A percentile compares a stretch with the other conserved stretches of the same genome.
These are phyloP conservation scores for Apantesis nais DNA, from an alignment of 2,888 invertebrate genomes.

Conservation along the genomic window DNA sequence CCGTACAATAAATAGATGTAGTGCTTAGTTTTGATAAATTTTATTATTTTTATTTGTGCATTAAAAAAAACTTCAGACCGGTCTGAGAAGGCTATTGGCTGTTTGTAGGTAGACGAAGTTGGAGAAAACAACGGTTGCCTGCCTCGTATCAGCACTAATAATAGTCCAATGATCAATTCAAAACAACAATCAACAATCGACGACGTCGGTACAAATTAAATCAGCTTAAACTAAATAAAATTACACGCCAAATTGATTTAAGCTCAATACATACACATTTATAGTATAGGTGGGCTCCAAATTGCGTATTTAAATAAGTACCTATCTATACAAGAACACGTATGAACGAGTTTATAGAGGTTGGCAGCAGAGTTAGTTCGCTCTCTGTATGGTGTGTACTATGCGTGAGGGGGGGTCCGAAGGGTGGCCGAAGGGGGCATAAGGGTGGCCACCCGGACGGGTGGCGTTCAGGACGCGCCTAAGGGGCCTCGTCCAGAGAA, in stretches of 20 bases:
- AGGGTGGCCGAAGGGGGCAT: conserved; percentile 53
- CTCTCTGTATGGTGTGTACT: conserved; percentile 81
- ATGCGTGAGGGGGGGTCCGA: conserved; percentile 73
- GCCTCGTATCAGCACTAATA: conserved; percentile 18
- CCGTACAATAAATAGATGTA: too few species aligned
- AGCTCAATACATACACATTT: conserved; percentile 52
- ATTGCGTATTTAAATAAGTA: conserved; percentile 83
- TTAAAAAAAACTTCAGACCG: not conserved
- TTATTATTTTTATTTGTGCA: too few species aligned
- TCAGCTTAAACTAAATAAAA: conserved; percentile 65
- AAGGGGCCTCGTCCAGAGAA: conserved; percentile 84
- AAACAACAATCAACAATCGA: conserved; percentile 34
- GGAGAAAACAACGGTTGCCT: conserved; percentile 1
- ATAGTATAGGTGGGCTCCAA: conserved; percentile 66
- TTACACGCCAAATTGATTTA: conserved; percentile 74
- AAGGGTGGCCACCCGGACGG: conserved; percentile 54
- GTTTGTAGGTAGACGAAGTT: conserved; percentile 5
- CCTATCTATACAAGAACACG: conserved; percentile 70
- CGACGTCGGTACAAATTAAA: conserved; percentile 60
- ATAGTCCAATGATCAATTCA: conserved; percentile 32
- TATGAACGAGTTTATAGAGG: conserved; percentile 78
- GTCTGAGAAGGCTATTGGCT: not conserved
- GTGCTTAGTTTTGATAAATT: too few species aligned
- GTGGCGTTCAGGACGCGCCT: conserved; percentile 73
- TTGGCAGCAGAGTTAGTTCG: conserved; percentile 81